phyloP scores from a whole-genome alignment of 2,888 invertebrate genomes.

The Dendrolimus pini region DNA sequence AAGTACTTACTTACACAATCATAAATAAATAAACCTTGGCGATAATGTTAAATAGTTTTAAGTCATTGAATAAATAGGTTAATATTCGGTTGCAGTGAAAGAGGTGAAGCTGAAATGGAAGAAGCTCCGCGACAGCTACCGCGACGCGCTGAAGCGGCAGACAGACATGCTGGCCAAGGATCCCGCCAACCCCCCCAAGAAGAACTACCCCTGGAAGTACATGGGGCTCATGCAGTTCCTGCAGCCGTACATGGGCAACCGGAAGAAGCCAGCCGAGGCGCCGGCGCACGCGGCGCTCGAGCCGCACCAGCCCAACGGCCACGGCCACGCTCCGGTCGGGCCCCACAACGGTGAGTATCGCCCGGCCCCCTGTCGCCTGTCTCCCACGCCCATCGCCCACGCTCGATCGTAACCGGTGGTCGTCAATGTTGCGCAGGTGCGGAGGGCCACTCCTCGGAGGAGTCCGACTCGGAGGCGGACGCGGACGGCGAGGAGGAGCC shows the following conservation, averaged over 20 bases:
- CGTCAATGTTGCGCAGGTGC: background rate
- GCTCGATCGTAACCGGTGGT: no score
- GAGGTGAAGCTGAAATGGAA: slow-evolving; percentile 69
- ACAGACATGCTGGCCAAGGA: slow-evolving; percentile 52
- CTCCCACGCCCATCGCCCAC: no score
- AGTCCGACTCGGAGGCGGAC: slow-evolving; percentile 29
- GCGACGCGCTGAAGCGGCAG: slow-evolving; percentile 64
- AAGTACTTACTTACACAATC: no score
- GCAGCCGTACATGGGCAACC: slow-evolving; percentile 64
- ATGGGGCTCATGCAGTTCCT: slow-evolving; percentile 63
- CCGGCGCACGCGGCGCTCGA: slow-evolving; percentile 11
- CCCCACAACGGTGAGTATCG: background rate
- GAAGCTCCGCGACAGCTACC: slow-evolving; percentile 65
- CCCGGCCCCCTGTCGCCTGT: no score
- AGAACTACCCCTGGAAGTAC: slow-evolving; percentile 62
- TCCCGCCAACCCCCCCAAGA: slow-evolving; percentile 33
- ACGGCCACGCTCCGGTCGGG: slow-evolving; percentile 12
- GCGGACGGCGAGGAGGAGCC: slow-evolving; percentile 31
- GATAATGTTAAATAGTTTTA: no score
- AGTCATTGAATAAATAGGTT: no score
- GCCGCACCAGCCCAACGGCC: slow-evolving; percentile 11
- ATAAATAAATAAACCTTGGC: no score
- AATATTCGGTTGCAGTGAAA: slow-evolving; percentile 43
- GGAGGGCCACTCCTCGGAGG: slow-evolving; percentile 7
- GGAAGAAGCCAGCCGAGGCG: slow-evolving; percentile 45